Evolutionary conservation across 2,797 vertebrate species (phyloP), one percentile per base, ranked within the genome.

Genomic region (Betta splendens): DNA sequence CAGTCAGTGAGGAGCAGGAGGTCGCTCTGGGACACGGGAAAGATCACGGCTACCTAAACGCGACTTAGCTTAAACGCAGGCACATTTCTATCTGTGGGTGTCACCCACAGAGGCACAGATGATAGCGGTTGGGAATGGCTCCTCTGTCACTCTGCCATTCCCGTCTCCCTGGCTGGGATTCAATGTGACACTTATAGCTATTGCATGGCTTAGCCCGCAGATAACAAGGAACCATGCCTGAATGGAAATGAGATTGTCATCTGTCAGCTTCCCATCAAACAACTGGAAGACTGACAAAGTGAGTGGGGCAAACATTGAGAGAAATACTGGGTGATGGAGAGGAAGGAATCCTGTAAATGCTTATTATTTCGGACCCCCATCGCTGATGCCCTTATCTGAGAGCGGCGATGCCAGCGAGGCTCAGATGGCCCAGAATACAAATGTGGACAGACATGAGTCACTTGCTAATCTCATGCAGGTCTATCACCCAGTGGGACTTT

Each of bases 171-270:
- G 78, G 64, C 77, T 67, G 77, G 84, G 85, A 89, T 87, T 88
- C 87, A 89, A 86, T 88, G 80, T 88, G 89, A 89, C 88, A 89
- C 84, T 86, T 85, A 83, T 79, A 89, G 88, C 85, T 84, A 84
- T 83, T 84, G 87, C 85, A 85, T 80, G 84, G 79, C 81, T 82
- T 79, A 69, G 86, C 82, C 76, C 54, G 72, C 63, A 83, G 84
- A 87, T 74, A 85, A 79, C 77, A 61, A 68, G 82, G 70, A 77
- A 72, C 69, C 80, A 79, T 17, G 79, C 71, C 77, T 86, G 84
- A 83, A 88, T 89, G 79, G 85, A 85, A 89, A 87, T 88, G 76
- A 89, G 86, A 90, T 85, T 86, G 86, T 88, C 89, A 89, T 88
- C 85, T 82, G 86, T 90, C 87, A 90, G 72, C 76, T 75, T 74